Conservation (phyloP, 2,888 invertebrate genomes). For the Campoplex capitator region DNA sequence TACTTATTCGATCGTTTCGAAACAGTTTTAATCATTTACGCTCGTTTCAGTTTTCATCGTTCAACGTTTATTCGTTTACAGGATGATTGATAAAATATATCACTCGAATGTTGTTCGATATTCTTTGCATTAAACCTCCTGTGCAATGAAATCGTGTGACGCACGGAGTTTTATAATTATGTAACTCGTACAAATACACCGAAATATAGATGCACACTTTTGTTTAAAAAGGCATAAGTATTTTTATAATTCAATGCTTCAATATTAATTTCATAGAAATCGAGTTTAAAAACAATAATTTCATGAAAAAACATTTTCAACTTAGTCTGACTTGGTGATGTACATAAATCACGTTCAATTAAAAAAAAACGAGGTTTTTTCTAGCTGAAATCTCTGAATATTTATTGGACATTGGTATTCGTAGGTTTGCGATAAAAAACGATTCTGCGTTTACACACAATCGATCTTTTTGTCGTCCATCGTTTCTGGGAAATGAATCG, state of each 20-base stretch:
- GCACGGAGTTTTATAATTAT: slow-evolving; percentile 31
- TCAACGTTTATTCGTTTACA: neutral
- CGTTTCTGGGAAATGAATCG: slow-evolving; percentile 23
- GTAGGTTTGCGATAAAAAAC: neutral
- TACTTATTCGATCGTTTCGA: neutral
- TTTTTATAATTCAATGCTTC: neutral
- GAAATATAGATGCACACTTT: neutral
- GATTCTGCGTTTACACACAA: neutral
- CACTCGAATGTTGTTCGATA: neutral
- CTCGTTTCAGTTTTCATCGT: neutral
- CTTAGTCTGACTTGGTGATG: neutral
- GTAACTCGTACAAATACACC: slow-evolving; percentile 4
- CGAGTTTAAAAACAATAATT: neutral
- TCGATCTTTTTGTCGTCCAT: neutral
- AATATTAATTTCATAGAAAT: neutral
- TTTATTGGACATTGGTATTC: neutral
- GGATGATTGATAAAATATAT: neutral
- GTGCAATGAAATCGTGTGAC: neutral
- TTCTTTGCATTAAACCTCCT: neutral
- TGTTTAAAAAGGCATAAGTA: neutral
- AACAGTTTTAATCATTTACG: neutral
- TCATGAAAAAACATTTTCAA: too few relatives aligned
- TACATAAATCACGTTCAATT: neutral
- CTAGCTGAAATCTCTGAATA: neutral
- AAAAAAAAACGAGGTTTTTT: neutral